Percentiles rank a stretch among this genome's conserved stretches.
These are phyloP conservation scores for Pseudoips prasinana DNA, from an alignment of 2,888 invertebrate genomes.

Conservation along the genomic window DNA sequence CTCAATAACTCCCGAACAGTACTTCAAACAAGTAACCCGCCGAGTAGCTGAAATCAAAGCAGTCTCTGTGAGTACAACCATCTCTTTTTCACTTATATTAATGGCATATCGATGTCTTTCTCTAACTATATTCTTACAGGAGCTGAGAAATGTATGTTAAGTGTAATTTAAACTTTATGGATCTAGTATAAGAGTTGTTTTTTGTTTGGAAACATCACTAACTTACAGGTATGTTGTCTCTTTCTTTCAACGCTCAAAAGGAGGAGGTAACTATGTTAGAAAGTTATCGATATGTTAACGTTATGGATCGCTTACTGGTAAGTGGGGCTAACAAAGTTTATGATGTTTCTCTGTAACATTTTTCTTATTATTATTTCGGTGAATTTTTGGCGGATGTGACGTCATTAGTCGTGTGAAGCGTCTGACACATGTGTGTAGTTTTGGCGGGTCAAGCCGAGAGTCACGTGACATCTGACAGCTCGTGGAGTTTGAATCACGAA, in stretches of 20 bases:
- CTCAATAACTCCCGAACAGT: constrained; percentile 96
- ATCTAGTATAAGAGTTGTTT: constrained; percentile 29
- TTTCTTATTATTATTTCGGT: too few relatives aligned
- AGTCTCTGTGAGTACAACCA: constrained; percentile 86
- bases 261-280: constrained; percentile 76
- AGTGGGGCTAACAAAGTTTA: constrained; percentile 58
- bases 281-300: constrained; percentile 58
- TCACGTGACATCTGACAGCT: too few relatives aligned
- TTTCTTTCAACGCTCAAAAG: constrained; percentile 75
- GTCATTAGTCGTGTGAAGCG: too few relatives aligned
- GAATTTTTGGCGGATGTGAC: too few relatives aligned
- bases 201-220: constrained; percentile 66
- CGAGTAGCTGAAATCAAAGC: constrained; percentile 94
- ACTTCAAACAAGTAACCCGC: constrained; percentile 95
- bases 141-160: constrained; percentile 52
- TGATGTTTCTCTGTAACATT: constrained; percentile 58
- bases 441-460: too few relatives aligned
- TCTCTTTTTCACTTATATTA: constrained; percentile 31
- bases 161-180: constrained; percentile 17
- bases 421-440: too few relatives aligned
- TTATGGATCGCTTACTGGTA: constrained; percentile 61
- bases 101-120: constrained; percentile 27
- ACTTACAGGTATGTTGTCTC: constrained; percentile 73
- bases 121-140: constrained; percentile 46
- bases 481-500: too few relatives aligned